These are phyloP conservation scores for Conomelus anceps DNA, from an alignment of 2,888 invertebrate genomes.

Conservation along the genomic window DNA sequence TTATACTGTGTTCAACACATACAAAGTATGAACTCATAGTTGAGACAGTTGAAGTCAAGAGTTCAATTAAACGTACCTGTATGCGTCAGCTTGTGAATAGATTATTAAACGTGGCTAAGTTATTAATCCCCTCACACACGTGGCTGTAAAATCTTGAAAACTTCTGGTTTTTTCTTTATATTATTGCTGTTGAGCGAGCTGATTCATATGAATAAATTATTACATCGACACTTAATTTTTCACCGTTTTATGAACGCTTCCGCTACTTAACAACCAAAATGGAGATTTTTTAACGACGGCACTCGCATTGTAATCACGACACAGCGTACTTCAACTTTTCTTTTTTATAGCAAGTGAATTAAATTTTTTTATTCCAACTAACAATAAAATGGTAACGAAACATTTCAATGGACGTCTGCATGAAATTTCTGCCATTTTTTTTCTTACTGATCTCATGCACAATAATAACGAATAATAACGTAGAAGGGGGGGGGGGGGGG, in stretches of 20 bases:
- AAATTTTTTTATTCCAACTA: background rate
- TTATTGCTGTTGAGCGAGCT: background rate
- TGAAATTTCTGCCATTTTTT: too few species aligned
- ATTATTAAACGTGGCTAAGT: background rate
- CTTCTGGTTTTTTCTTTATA: background rate
- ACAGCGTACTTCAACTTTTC: background rate
- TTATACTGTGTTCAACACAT: too few species aligned
- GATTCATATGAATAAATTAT: background rate
- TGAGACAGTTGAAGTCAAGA: too few species aligned
- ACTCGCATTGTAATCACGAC: background rate
- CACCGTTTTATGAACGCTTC: background rate
- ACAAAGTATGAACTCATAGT: too few species aligned
- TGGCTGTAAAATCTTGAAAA: background rate
- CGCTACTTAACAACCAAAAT: background rate
- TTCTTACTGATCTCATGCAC: too few species aligned
- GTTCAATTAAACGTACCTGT: background rate
- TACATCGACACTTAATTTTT: background rate
- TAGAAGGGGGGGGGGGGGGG: too few species aligned
- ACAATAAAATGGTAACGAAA: background rate
- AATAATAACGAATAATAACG: too few species aligned
- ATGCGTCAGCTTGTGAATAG: background rate
- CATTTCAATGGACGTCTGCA: background rate
- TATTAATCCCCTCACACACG: background rate
- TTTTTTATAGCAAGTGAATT: background rate
- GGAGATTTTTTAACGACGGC: background rate